Evolutionary conservation across 2,113 vertebrate genomes (phyloP).

Genomic region (Spea bombifrons): DNA sequence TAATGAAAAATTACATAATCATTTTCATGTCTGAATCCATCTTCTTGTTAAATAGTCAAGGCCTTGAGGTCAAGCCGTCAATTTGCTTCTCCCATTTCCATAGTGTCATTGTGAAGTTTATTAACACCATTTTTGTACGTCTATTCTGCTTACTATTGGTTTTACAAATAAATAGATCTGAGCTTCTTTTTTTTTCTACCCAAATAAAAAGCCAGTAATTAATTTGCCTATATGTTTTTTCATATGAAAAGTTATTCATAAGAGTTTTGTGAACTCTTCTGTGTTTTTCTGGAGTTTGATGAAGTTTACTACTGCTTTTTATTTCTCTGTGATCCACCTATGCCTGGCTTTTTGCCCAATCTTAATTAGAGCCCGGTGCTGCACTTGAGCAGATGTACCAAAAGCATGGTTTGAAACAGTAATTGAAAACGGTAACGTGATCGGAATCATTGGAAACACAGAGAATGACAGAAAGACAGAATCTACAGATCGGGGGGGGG

Average conservation of each 20-base stretch:
- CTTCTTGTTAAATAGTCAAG: conserved; percentile 30
- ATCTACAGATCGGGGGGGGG: background rate
- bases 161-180: conserved; percentile 32
- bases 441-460: background rate
- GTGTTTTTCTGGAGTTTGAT: background rate
- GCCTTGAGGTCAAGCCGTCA: conserved; percentile 40
- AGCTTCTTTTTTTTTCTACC: conserved; percentile 24
- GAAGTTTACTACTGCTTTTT: conserved; percentile 7
- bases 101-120: conserved; percentile 39
- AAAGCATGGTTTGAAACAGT: conserved; percentile 10
- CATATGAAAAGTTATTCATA: conserved; percentile 22
- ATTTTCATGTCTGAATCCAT: conserved; percentile 44
- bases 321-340: conserved; percentile 30
- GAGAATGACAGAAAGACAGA: background rate
- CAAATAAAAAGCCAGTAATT: no score
- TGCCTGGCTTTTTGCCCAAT: conserved; percentile 27
- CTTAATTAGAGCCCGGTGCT: conserved; percentile 36
- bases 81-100: conserved; percentile 43
- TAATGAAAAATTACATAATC: conserved; percentile 41
- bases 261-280: background rate
- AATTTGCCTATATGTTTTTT: background rate
- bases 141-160: conserved; percentile 31
- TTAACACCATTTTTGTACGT: conserved; percentile 28
- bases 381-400: conserved; percentile 25
- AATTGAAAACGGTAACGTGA: conserved; percentile 27